Conservation (phyloP, 1,140 invertebrate species). For the Drosophila repleta region DNA sequence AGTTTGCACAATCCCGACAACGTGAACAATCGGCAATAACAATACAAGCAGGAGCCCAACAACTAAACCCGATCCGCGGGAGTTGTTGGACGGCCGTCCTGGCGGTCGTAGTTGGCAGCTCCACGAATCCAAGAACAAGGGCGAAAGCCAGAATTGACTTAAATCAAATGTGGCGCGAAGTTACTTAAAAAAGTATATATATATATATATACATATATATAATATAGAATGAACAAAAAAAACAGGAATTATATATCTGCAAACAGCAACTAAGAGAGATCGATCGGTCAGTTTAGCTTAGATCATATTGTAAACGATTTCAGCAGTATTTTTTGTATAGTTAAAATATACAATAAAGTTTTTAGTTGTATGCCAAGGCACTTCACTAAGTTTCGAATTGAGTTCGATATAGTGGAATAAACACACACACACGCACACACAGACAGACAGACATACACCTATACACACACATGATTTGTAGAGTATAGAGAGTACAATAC, state of each 20-base stretch:
- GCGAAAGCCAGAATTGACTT: constrained; percentile 10
- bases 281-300: constrained; percentile 46
- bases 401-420: constrained; percentile 49
- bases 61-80: constrained; percentile 48
- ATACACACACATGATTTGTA: constrained; percentile 30
- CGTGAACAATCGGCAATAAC: constrained; percentile 76
- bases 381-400: constrained; percentile 55
- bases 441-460: neutral
- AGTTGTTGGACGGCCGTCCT: constrained; percentile 65
- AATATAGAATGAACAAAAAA: constrained; percentile 25
- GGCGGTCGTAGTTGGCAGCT: constrained; percentile 57
- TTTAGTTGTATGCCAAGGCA: constrained; percentile 51
- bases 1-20: constrained; percentile 67
- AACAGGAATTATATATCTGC: constrained; percentile 49
- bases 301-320: constrained; percentile 59
- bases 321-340: constrained; percentile 82
- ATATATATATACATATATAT: no score
- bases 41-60: constrained; percentile 82
- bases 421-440: constrained; percentile 6
- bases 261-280: constrained; percentile 17
- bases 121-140: constrained; percentile 47
- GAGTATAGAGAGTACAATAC: constrained; percentile 57
- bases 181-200: constrained; percentile 61
- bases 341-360: constrained; percentile 77
- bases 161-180: constrained; percentile 29